Percentiles rank a stretch among this genome's conserved stretches.
Evolutionary conservation across 1,140 invertebrate genomes (phyloP).

Genomic region (Drosophila azteca): DNA sequence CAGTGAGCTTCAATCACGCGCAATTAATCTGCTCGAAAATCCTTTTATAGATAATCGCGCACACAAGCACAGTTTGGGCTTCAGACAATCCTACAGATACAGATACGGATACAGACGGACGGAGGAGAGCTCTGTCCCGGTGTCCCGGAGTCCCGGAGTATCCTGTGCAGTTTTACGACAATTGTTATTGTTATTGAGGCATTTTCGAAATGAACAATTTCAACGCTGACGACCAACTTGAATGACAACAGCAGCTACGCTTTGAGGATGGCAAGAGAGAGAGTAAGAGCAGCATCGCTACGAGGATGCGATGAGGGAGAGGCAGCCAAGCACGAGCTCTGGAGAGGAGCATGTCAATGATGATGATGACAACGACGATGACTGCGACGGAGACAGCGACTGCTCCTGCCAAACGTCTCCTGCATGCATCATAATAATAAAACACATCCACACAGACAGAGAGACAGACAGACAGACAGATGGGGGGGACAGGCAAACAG

Average conservation of each 20-base stretch:
- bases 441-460: conserved; percentile 64
- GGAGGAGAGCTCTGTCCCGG: not conserved
- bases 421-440: conserved; percentile 80
- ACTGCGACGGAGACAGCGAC: conserved; percentile 27
- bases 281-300: not conserved
- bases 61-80: conserved; percentile 46
- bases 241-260: conserved; percentile 64
- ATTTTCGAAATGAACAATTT: conserved; percentile 83
- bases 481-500: conserved; percentile 55
- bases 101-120: conserved; percentile 1
- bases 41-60: conserved; percentile 80
- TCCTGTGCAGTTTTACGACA: conserved; percentile 81
- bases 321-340: conserved; percentile 23
- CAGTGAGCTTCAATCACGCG: conserved; percentile 76
- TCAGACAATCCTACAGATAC: conserved; percentile 34
- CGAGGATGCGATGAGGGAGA: conserved; percentile 4
- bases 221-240: conserved; percentile 73
- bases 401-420: conserved; percentile 54
- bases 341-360: conserved; percentile 72
- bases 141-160: conserved; percentile 27
- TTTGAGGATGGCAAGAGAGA: not conserved
- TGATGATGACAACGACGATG: conserved; percentile 45
- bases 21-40: conserved; percentile 81
- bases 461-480: conserved; percentile 13
- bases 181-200: conserved; percentile 83